phyloP scores from a whole-genome alignment of 1,140 invertebrate species.

The Drosophila jambulina region DNA sequence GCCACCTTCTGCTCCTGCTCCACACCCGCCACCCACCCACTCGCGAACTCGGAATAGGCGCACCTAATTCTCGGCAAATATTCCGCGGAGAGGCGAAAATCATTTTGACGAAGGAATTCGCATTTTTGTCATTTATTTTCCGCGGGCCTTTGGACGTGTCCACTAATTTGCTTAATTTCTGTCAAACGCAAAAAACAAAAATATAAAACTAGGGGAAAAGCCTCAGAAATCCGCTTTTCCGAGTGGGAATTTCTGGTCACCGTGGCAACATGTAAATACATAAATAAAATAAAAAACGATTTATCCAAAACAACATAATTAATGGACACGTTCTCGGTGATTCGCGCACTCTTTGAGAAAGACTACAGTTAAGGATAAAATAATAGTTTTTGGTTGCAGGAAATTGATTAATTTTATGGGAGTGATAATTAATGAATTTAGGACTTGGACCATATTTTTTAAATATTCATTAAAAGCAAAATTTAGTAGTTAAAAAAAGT shows the following conservation, averaged over 20 bases:
- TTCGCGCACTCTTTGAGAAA: background rate
- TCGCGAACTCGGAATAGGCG: conserved; percentile 43
- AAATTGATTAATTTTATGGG: background rate
- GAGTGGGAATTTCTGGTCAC: conserved; percentile 49
- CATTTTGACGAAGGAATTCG: conserved; percentile 46
- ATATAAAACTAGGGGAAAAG: conserved; percentile 3
- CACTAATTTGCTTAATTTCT: conserved; percentile 79
- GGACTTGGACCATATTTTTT: background rate
- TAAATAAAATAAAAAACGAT: conserved; percentile 59
- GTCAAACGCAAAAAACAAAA: conserved; percentile 39
- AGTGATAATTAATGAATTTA: background rate
- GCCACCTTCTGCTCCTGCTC: background rate
- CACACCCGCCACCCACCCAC: conserved; percentile 1
- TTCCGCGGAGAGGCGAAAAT: conserved; percentile 26
- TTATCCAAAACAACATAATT: conserved; percentile 73
- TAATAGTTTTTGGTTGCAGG: background rate
- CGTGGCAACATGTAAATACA: conserved; percentile 64
- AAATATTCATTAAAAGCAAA: background rate
- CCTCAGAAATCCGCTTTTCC: conserved; percentile 32
- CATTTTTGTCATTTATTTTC: conserved; percentile 44
- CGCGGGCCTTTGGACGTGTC: conserved; percentile 52
- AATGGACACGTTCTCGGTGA: conserved; percentile 37
- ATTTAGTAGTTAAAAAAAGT: background rate
- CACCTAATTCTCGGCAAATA: conserved; percentile 66
- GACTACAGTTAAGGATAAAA: conserved; percentile 4